Base-by-base conservation (phyloP, 2,888 invertebrate genomes). In the Onthophagus sagittarius region DNA sequence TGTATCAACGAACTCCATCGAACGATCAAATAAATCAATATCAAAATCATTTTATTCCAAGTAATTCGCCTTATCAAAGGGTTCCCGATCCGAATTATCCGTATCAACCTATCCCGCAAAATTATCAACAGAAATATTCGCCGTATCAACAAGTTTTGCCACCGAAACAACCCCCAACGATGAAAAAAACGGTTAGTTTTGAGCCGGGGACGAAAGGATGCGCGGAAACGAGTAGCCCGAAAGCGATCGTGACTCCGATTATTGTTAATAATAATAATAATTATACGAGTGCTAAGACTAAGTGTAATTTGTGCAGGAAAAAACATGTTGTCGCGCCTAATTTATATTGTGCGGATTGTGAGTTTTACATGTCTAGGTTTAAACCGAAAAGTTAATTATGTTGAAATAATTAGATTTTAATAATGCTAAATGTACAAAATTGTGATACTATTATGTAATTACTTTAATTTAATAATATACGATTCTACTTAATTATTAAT, bases 291-390 rank as follows among this genome's bases (percentile, higher is more conserved):
- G 62, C 72, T 14, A 75, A 73, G 13, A 39, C 73, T 9, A 74
- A 92, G 74, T 97, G 97, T 84, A 93, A 94, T 85, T 88, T 97
- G 79, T 97, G 97, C 85, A 89, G 95, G 74, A 96, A 96, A 84
- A 94, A 95, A 82, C 89, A 91, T 76, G 92, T 95, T 14, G 89
- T 88, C 70, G 90, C 93, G 13, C 93, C 95, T 11, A 91, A 92
- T 53, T 89, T 92, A 79, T 97, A 96, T 83, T 97, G 97, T 85
- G 89, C 92, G 70, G 96, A 97, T 85, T 97, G 97, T 86, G 95
- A 96, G 83, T 96, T 94, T 86, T 97, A 97, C 83, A 93, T 97
- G 92, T 94, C 94, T 76, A 88, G 93, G 81, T 94, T 94, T 84
- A 91, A 92, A 82, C 92, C 92, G 69, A 83, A 82, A 80, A 81